phyloP scores from a whole-genome alignment of 2,797 vertebrate species.

The Bucorvus abyssinicus region DNA sequence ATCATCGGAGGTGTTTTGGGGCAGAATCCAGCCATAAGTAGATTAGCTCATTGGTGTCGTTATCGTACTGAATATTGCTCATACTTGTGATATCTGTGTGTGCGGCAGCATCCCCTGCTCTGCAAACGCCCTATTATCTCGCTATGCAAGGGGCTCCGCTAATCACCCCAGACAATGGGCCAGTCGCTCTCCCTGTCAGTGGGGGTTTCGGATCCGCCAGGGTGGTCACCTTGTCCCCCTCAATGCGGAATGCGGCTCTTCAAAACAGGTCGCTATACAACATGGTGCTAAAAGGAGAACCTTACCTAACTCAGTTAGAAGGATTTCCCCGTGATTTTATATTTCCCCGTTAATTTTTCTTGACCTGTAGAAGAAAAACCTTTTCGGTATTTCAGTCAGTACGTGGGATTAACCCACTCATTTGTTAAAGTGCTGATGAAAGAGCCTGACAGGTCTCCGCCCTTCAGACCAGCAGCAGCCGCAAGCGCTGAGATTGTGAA shows the following conservation, averaged over 20 bases:
- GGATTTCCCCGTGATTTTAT: neutral
- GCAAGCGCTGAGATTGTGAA: neutral
- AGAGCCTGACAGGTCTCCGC: neutral
- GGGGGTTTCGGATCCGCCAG: neutral
- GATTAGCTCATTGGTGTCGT: neutral
- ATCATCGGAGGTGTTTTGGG: constrained; percentile 46
- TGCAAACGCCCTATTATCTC: constrained; percentile 24
- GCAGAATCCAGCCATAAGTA: neutral
- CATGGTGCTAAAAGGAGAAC: neutral
- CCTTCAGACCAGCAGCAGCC: neutral
- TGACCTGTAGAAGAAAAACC: neutral
- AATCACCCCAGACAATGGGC: constrained; percentile 48
- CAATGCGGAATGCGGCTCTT: neutral
- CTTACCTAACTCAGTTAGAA: neutral
- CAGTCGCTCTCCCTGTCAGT: neutral
- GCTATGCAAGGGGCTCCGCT: constrained; percentile 34
- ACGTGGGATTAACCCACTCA: fast-evolving
- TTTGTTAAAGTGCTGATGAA: neutral
- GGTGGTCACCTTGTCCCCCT: constrained; percentile 22
- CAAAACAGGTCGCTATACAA: neutral
- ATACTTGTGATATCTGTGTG: neutral
- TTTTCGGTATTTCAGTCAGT: neutral
- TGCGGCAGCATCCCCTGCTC: neutral
- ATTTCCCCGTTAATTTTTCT: neutral
- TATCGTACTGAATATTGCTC: constrained; percentile 15